Conservation (phyloP, 2,113 vertebrate genomes). For the Gobiocypris rarus region DNA sequence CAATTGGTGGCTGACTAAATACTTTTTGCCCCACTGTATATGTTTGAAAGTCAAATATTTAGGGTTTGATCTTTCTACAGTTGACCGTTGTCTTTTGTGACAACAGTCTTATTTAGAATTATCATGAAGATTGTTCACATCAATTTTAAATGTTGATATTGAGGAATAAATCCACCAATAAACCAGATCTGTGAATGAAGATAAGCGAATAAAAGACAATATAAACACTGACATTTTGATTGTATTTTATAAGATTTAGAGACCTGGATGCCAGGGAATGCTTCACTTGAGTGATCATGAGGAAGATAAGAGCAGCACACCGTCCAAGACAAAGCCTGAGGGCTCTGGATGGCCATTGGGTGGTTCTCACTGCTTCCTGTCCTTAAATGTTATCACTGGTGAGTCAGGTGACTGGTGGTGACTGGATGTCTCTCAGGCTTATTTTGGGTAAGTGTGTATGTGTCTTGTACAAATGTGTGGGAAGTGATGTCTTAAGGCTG, state of each 20-base stretch:
- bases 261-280: background rate
- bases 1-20: no score
- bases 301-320: constrained; percentile 23
- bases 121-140: background rate
- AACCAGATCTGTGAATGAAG: background rate
- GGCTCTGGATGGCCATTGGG: background rate
- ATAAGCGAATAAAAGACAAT: background rate
- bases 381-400: constrained; percentile 3
- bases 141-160: background rate
- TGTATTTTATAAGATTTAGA: constrained; percentile 12
- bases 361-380: background rate
- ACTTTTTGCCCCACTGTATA: no score
- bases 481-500: constrained; percentile 11
- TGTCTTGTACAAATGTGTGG: constrained; percentile 4
- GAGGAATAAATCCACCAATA: background rate
- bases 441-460: constrained; percentile 5
- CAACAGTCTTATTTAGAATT: background rate
- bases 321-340: background rate
- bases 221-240: background rate
- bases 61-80: no score
- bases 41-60: no score
- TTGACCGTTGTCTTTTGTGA: background rate
- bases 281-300: background rate
- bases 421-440: background rate
- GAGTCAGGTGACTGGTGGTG: constrained; percentile 2